Evolutionary conservation across 2,797 vertebrate genomes (phyloP).

Genomic region (Girardinus metallicus): DNA sequence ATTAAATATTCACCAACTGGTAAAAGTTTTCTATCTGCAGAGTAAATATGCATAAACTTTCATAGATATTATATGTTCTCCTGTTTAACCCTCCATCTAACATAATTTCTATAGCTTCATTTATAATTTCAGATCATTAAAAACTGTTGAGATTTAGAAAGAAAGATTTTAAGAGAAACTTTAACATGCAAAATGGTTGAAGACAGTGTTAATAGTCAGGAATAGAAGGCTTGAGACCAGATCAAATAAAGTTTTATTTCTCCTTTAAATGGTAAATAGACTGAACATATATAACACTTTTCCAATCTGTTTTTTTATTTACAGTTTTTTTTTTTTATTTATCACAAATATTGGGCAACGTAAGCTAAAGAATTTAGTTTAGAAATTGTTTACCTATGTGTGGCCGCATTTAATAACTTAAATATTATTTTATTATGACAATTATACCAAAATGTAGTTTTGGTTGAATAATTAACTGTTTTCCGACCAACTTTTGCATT

Average conservation of each 20-base stretch:
- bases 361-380: not conserved
- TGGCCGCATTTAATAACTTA: not conserved
- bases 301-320: no score
- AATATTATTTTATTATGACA: not conserved
- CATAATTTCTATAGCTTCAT: not conserved
- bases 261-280: no score
- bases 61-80: not conserved
- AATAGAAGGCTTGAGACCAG: no score
- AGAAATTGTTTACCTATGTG: not conserved
- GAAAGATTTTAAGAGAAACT: not conserved
- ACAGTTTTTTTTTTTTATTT: no score
- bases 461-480: not conserved
- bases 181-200: not conserved
- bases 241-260: no score
- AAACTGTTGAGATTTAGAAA: not conserved
- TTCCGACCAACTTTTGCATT: not conserved
- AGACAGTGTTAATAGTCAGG: no score
- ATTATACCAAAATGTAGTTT: not conserved
- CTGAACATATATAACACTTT: no score
- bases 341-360: no score
- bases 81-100: not conserved
- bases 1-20: not conserved
- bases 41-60: not conserved
- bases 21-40: no score
- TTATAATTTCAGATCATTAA: not conserved